Evolutionary conservation across 2,888 invertebrate species (phyloP).

Genomic region (Asteroscopus sphinx): DNA sequence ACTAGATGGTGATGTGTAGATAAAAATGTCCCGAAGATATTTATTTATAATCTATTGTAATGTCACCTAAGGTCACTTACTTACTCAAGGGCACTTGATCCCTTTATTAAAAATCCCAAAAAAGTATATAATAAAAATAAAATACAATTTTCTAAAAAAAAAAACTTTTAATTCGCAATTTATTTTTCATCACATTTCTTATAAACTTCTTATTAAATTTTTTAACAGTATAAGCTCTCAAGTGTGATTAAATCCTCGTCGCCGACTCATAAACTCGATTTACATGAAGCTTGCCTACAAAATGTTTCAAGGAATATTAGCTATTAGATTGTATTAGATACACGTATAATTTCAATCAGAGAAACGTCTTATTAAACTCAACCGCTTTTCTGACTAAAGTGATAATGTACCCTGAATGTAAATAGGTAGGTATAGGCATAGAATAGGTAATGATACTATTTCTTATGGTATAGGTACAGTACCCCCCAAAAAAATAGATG

Average conservation of each 20-base stretch:
- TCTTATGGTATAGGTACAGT: too few relatives aligned
- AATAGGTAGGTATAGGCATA: too few relatives aligned
- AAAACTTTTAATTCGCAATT: neutral
- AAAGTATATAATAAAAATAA: too few relatives aligned
- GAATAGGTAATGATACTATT: too few relatives aligned
- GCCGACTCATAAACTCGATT: conserved; percentile 62
- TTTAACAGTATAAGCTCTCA: conserved; percentile 21
- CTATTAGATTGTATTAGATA: too few relatives aligned
- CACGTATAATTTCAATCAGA: conserved; percentile 59
- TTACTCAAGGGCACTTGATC: too few relatives aligned
- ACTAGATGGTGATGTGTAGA: too few relatives aligned
- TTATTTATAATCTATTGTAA: too few relatives aligned
- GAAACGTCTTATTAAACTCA: conserved; percentile 56
- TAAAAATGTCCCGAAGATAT: too few relatives aligned
- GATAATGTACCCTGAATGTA: conserved; percentile 39
- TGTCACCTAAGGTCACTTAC: too few relatives aligned
- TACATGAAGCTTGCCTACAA: conserved; percentile 62
- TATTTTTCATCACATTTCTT: conserved; percentile 10
- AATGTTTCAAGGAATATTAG: conserved; percentile 63
- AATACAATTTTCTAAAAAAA: neutral
- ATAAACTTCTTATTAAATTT: conserved; percentile 13
- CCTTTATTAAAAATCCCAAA: too few relatives aligned
- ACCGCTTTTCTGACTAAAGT: conserved; percentile 30
- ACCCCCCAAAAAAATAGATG: too few relatives aligned
- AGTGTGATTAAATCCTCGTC: conserved; percentile 47